Conservation (phyloP, 2,113 vertebrate genomes). For the Microtus richardsoni region DNA sequence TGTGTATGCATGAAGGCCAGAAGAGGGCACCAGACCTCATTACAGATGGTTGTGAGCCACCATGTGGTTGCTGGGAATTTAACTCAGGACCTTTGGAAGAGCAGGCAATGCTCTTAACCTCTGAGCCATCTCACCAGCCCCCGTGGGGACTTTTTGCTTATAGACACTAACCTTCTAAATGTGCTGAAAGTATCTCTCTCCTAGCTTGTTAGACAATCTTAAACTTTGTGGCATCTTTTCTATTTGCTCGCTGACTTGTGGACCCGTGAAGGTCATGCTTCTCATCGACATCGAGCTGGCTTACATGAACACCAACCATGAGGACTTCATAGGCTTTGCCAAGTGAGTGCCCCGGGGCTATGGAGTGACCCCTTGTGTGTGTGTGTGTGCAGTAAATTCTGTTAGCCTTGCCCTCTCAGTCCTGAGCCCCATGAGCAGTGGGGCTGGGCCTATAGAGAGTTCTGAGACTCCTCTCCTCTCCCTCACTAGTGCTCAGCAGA, state of each 20-base stretch:
- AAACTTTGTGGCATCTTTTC: conserved; percentile 38
- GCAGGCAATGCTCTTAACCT: no score
- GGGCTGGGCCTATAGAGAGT: not conserved
- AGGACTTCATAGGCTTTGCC: conserved; percentile 99
- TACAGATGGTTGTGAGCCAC: no score
- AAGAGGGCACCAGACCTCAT: no score
- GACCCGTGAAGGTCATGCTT: conserved; percentile 92
- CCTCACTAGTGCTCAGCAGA: conserved; percentile 94
- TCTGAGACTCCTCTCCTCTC: not conserved
- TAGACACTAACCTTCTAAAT: not conserved
- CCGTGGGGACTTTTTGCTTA: not conserved
- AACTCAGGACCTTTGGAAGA: no score
- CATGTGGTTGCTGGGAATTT: no score
- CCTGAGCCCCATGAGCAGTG: not conserved
- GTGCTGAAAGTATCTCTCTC: not conserved
- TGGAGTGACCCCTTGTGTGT: not conserved
- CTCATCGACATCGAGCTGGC: conserved; percentile 98
- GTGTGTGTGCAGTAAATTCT: not conserved
- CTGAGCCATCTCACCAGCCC: no score
- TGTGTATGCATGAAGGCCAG: no score
- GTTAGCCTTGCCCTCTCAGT: not conserved
- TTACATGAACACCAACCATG: conserved; percentile 99
- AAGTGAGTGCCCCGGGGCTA: conserved; percentile 89
- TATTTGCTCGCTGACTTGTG: conserved; percentile 9
- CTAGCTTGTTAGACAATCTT: not conserved